These are phyloP conservation scores for Macrosiphum euphorbiae DNA, from an alignment of 2,888 invertebrate species.

Conservation along the genomic window DNA sequence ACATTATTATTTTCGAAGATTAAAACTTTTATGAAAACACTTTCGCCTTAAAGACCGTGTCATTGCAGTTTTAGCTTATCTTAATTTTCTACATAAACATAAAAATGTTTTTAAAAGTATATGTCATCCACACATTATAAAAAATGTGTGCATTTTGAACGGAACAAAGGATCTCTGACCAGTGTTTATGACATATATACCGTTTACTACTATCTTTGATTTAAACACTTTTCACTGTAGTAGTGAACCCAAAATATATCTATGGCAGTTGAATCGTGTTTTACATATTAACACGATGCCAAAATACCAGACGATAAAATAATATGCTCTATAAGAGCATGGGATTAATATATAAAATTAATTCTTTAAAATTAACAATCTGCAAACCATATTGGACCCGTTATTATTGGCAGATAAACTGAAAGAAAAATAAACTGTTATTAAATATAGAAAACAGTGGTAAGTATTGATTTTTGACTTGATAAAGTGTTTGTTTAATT, in stretches of 20 bases:
- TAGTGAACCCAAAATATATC: neutral
- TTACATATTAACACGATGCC: neutral
- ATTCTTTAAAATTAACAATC: neutral
- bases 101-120: neutral
- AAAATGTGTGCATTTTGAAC: neutral
- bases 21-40: neutral
- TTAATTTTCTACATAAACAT: neutral
- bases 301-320: neutral
- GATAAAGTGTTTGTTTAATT: too few relatives aligned
- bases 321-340: neutral
- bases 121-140: neutral
- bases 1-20: neutral
- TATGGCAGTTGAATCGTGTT: neutral
- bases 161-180: neutral
- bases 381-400: neutral
- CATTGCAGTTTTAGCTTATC: neutral
- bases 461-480: too few relatives aligned
- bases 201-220: neutral
- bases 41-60: neutral
- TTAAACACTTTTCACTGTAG: constrained; percentile 16
- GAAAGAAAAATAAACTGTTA: neutral
- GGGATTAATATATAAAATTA: neutral
- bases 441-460: too few relatives aligned
- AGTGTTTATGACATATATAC: neutral
- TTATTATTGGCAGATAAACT: neutral